phyloP scores from a whole-genome alignment of 2,113 vertebrate species.

The Trachemys scripta region DNA sequence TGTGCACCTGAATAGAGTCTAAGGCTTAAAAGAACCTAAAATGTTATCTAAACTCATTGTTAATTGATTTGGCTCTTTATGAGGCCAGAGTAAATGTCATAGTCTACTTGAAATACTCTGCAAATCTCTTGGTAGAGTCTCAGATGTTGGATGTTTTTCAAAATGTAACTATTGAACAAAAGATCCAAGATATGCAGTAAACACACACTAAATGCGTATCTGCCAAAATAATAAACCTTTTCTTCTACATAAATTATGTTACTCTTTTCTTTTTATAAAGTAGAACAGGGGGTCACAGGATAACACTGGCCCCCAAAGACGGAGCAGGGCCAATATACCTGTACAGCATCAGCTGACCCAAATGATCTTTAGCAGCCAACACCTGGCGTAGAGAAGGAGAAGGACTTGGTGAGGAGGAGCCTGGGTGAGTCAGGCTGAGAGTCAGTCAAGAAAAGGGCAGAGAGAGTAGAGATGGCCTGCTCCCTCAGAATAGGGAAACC shows the following conservation, averaged over 20 bases:
- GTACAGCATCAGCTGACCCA: no score
- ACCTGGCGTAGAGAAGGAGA: neutral
- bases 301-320: neutral
- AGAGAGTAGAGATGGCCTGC: no score
- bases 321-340: no score
- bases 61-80: constrained; percentile 55
- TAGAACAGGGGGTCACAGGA: neutral
- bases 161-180: constrained; percentile 43
- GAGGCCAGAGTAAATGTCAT: constrained; percentile 41
- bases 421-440: no score
- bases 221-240: constrained; percentile 54
- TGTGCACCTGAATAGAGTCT: neutral
- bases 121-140: constrained; percentile 57
- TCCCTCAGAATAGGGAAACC: no score
- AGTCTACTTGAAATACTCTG: constrained; percentile 60
- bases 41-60: constrained; percentile 24
- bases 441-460: no score
- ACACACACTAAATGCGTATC: constrained; percentile 52
- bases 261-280: constrained; percentile 13
- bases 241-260: constrained; percentile 25
- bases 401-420: no score
- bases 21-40: constrained; percentile 42
- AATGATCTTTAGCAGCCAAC: no score
- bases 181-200: constrained; percentile 58
- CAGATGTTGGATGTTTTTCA: constrained; percentile 73